phyloP scores from a whole-genome alignment of 2,888 invertebrate genomes.

The Drosophila pseudotalamancana region DNA sequence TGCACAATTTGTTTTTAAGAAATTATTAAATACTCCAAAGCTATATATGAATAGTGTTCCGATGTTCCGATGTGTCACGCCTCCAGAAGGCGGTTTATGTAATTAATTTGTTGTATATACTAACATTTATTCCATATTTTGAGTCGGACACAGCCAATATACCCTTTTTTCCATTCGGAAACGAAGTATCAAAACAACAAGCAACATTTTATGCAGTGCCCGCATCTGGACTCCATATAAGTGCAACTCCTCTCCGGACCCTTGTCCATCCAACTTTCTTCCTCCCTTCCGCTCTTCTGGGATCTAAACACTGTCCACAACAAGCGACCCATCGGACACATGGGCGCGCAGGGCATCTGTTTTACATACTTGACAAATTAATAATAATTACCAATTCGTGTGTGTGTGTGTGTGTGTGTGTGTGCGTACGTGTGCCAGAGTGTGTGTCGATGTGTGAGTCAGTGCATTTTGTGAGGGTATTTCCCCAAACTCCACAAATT shows the following conservation, averaged over 20 bases:
- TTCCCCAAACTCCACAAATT: slow-evolving; percentile 35
- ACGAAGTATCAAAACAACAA: neutral
- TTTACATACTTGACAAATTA: slow-evolving; percentile 79
- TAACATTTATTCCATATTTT: neutral
- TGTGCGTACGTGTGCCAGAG: too few relatives aligned
- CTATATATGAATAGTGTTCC: too few relatives aligned
- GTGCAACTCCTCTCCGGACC: slow-evolving; percentile 38
- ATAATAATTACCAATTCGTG: slow-evolving; percentile 70
- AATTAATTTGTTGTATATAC: too few relatives aligned
- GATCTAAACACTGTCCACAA: neutral
- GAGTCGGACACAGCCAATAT: neutral
- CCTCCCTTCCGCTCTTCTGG: neutral
- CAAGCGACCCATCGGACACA: slow-evolving; percentile 32
- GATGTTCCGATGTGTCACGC: too few relatives aligned
- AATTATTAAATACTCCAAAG: too few relatives aligned
- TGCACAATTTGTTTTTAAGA: too few relatives aligned
- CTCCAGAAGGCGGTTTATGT: too few relatives aligned
- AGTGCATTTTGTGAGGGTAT: slow-evolving; percentile 37
- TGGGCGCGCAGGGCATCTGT: slow-evolving; percentile 66
- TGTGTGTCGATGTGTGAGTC: too few relatives aligned
- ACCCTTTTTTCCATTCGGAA: neutral
- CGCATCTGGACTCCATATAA: slow-evolving; percentile 38
- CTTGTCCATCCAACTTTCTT: too few relatives aligned
- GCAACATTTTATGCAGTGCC: slow-evolving; percentile 38
- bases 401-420: slow-evolving; percentile 4